phyloP scores from a whole-genome alignment of 2,888 invertebrate genomes.

The Nephrocerus scutellatus region DNA sequence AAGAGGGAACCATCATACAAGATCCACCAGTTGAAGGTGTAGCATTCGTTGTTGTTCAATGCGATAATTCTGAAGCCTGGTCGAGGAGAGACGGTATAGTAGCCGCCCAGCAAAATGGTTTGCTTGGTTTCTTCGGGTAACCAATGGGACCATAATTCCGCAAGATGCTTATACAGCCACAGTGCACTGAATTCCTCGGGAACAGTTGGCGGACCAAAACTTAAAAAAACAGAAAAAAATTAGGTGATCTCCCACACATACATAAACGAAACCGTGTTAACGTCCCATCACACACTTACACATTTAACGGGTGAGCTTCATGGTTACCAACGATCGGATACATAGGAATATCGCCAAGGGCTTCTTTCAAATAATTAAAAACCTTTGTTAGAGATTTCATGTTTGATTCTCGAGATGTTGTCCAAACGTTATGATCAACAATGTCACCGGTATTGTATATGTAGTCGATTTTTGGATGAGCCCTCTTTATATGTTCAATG shows the following conservation, averaged over 20 bases:
- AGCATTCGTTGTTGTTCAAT: conserved; percentile 72
- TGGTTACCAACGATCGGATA: conserved; percentile 75
- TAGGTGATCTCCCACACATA: no score
- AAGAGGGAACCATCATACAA: conserved; percentile 66
- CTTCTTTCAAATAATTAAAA: conserved; percentile 49
- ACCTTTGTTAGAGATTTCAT: conserved; percentile 52
- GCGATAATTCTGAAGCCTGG: conserved; percentile 69
- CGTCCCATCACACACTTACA: conserved; percentile 52
- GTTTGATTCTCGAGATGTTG: conserved; percentile 62
- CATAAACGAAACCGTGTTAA: no score
- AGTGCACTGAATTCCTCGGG: conserved; percentile 49
- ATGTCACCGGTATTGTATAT: conserved; percentile 84
- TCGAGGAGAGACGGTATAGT: conserved; percentile 61
- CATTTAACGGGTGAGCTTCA: conserved; percentile 74
- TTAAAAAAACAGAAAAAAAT: conserved; percentile 40
- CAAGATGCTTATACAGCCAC: conserved; percentile 71
- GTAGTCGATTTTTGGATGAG: conserved; percentile 56
- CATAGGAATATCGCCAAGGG: conserved; percentile 59
- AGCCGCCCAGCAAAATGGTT: conserved; percentile 64
- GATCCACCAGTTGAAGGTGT: conserved; percentile 54
- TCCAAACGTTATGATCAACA: conserved; percentile 84
- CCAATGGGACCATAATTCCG: conserved; percentile 62
- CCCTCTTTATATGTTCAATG: conserved; percentile 54
- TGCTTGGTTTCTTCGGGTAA: conserved; percentile 55
- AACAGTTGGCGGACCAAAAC: conserved; percentile 57